Evolutionary conservation across 2,113 vertebrate species (phyloP), one percentile per base, ranked within the genome.

Genomic region (Epinephelus cyanopodus): DNA sequence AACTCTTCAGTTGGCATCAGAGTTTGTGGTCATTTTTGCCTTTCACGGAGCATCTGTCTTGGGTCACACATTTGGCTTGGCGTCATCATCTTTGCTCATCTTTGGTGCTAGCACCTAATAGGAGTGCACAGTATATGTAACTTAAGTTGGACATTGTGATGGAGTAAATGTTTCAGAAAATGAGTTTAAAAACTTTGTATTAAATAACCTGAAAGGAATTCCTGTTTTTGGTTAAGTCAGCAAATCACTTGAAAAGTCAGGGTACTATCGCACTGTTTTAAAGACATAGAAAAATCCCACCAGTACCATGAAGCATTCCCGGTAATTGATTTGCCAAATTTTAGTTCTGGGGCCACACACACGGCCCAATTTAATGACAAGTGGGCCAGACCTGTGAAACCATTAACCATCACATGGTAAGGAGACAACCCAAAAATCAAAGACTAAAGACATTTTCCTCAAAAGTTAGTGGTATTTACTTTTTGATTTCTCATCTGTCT

Each of bases 31-130:
- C 2, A 21, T 63, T 74, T 77, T 68, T 53, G 5, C 54, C 57
- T 39, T 74, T 62, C 25, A 56, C 52, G 18, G 54, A 50, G 39
- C 77, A 45, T 66, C 42, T 57, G 54, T 60, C 54, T 29, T 3
- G 5, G 54, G 63, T 75, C 23, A 56, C 47, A 75, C 56, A 54
- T 70, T 48, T 39, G 9, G 64, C 42, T 61, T 58, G 17, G 42
- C 39, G 29, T 58, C 17, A 21, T 64, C 21, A 5, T 75, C 60
- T 50, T 56, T 67, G 53, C 27, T 74, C 47, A 62, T n/a, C n/a
- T n/a, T n/a, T n/a, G 17, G 21, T n/a, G 15, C 19, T 25, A 14
- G 25, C 12, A 7, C 19, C 11, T 33, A 19, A 53, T 25, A 18
- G 6, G 6, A 39, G 15, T 47, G 9, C 39, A 13, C 19, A 67